A percentile compares a stretch with the other conserved stretches of the same genome.
Evolutionary conservation across 1,140 invertebrate species (phyloP).

Genomic region (Drosophila kepulauana): DNA sequence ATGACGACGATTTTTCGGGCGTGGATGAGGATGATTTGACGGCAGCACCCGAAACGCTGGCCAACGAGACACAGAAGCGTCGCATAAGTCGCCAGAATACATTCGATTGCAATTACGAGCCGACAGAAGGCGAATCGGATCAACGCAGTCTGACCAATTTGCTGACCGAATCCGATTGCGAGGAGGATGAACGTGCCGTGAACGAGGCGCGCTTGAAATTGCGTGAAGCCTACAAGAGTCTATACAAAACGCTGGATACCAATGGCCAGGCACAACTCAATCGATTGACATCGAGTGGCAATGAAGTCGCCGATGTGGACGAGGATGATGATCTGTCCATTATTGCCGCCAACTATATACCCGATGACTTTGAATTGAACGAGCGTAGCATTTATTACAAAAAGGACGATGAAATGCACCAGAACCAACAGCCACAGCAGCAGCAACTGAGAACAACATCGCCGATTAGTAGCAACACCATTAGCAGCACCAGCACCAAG

Average conservation of each 20-base stretch:
- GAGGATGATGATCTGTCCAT: constrained; percentile 79
- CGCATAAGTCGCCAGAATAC: constrained; percentile 59
- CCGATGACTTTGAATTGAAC: constrained; percentile 72
- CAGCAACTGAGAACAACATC: not conserved
- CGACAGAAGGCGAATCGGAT: constrained; percentile 58
- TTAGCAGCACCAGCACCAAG: constrained; percentile 53
- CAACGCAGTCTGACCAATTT: constrained; percentile 76
- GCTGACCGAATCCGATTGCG: constrained; percentile 75
- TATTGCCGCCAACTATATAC: constrained; percentile 80
- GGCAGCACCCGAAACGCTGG: constrained; percentile 22
- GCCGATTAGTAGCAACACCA: constrained; percentile 19
- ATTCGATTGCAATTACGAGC: constrained; percentile 61
- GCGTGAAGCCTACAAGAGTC: constrained; percentile 65
- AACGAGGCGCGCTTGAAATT: constrained; percentile 65
- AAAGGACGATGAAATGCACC: constrained; percentile 35
- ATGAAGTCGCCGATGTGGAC: constrained; percentile 26
- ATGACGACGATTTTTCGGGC: constrained; percentile 70
- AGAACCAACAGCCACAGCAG: not conserved
- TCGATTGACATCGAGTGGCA: constrained; percentile 41
- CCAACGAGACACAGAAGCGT: constrained; percentile 18
- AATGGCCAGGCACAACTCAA: constrained; percentile 61
- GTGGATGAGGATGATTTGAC: constrained; percentile 67
- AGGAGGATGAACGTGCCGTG: constrained; percentile 70
- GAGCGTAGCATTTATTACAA: constrained; percentile 75
- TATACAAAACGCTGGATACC: constrained; percentile 68